A percentile compares a stretch with the other conserved stretches of the same genome.
Conservation (phyloP, 1,140 invertebrate genomes). For the Lasioglossum baleicum region DNA sequence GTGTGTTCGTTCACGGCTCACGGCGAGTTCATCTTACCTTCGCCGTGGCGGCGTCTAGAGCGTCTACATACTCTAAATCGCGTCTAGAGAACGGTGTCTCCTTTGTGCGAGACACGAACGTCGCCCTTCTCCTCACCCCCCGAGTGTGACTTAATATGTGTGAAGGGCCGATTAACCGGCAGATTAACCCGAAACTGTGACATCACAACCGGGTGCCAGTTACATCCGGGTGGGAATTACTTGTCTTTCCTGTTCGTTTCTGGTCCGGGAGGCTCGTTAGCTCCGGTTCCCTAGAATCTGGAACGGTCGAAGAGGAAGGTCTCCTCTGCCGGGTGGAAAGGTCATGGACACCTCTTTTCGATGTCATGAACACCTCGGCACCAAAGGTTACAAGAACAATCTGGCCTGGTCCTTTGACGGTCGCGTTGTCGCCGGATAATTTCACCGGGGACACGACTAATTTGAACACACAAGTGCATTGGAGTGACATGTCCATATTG, state of each 20-base stretch:
- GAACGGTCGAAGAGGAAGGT: neutral
- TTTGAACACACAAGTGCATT: neutral
- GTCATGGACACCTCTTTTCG: no score
- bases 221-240: neutral
- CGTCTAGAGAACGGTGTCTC: neutral
- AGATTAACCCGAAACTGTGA: slow-evolving; percentile 2
- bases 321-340: no score
- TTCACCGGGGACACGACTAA: neutral
- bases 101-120: slow-evolving; percentile 22
- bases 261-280: neutral
- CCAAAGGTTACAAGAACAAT: no score
- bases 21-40: slow-evolving; percentile 65
- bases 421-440: neutral
- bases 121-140: no score
- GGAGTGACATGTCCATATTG: no score
- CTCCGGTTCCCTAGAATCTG: neutral
- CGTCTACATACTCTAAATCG: neutral
- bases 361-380: no score
- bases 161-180: no score
- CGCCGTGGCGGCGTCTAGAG: slow-evolving; percentile 29
- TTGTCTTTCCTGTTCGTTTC: neutral
- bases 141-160: no score
- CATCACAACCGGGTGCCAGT: neutral
- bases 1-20: slow-evolving; percentile 39
- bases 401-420: no score